Evolutionary conservation across 2,888 invertebrate species (phyloP), one percentile per base, ranked within the genome.

Genomic region (Zygothrica quintamaculata): DNA sequence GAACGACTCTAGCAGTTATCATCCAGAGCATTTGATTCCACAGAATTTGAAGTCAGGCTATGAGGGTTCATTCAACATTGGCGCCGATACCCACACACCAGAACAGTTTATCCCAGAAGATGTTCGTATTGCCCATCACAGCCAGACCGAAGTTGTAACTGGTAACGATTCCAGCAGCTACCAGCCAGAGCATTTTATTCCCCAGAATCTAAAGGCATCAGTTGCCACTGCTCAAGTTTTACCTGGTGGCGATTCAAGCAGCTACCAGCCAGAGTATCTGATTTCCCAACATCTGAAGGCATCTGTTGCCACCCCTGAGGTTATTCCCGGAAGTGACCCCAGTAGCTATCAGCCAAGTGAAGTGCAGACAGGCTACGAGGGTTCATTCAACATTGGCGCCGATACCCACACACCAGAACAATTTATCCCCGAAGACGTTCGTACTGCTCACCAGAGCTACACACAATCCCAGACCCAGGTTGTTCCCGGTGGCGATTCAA

Each of bases 321-420:
- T 57, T 0, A 5, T 29, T 6, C 44, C 44, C 7, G 62, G 51
- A 1, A 7, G 37, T 0, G 60, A 62, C 33, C 42, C 46, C 8
- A 58, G 52, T 33, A 57, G 57, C 13, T 46, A 64, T 4, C 62
- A 57, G 12, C 62, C 62, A 1, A 36, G 46, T n/a, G 46, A 57
- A 22, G 29, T 2, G 1, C 7, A n/a, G 7, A 9, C n/a, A 9
- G n/a, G 7, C 9, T 7, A 29, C 9, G 9, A 29, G 51, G 12
- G 52, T 15, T 56, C 55, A n/a, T 46, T 39, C 13, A 68, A 56
- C 18, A 12, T 78, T 29, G 77, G 81, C 1, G 74, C 64, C 1
- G 58, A 74, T 15, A 66, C 53, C 3, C 57, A 72, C 11, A 69
- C 78, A 0, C 75, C 82, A 0, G 66, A 68, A 34, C 66, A 82